Evolutionary conservation across 2,113 vertebrate genomes (phyloP), one percentile per base, ranked within the genome.

Genomic region (Pholis gunnellus): DNA sequence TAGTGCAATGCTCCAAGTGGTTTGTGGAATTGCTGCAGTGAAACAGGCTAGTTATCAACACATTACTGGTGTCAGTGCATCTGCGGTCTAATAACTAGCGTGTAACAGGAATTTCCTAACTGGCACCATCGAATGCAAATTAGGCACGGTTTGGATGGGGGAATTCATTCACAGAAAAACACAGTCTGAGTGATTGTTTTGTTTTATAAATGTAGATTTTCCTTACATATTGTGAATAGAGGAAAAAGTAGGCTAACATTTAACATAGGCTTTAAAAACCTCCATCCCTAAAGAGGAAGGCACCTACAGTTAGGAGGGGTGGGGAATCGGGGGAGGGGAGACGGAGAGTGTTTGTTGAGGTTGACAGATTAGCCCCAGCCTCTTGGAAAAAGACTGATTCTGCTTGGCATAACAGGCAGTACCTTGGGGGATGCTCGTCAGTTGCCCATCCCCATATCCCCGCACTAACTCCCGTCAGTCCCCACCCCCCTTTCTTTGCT

Each of bases 341-440:
- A 80, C 71, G 10, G 81, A 66, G 70, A 80, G 78, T 74, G 83
- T 93, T 93, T 90, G 93, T 91, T 82, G 82, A 85, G 89, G 87
- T 91, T 94, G 94, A 95, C 93, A 93, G 93, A 94, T 95, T 94
- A 94, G 91, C 88, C 87, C 78, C 73, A 85, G 91, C 91, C 87
- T 89, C 87, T 85, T 81, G 79, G 86, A 90, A 88, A 88, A 90
- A 81, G 79, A 92, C 86, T 88, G 92, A 94, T 94, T 94, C 93
- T 93, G 89, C 92, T 94, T 95, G 94, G 94, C 94, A 94, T 93
- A 89, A 88, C 86, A 93, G 87, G 87, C 89, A 87, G 82, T 89
- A 91, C 88, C 89, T 94, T 88, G 91, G 93, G 93, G 93, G 93
- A 88, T 92, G 89, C 85, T 87, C 90, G 90, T 92, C 94, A 94